Evolutionary conservation across 2,888 invertebrate species (phyloP).

Genomic region (Ellobium chinense): DNA sequence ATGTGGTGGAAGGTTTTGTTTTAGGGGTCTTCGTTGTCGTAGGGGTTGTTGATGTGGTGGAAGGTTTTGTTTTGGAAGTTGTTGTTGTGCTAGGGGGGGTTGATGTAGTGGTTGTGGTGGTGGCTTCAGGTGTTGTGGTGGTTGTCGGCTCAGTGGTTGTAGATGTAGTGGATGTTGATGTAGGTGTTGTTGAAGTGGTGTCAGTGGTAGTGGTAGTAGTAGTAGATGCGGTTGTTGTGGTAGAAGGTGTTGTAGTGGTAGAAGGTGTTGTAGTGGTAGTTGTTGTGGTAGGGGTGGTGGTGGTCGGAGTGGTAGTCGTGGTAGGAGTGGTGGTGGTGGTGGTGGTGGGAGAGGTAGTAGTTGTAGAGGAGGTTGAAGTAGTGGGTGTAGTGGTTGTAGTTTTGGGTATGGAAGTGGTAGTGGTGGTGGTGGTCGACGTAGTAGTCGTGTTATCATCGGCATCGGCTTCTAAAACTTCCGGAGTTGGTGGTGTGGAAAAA

Average conservation of each 20-base stretch:
- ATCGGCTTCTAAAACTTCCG: too few species aligned
- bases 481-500: not conserved
- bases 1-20: not conserved
- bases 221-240: not conserved
- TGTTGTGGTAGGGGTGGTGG: too few species aligned
- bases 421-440: too few species aligned
- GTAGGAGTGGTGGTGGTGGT: too few species aligned
- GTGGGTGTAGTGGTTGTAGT: too few species aligned
- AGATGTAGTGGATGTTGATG: not conserved
- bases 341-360: too few species aligned
- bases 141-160: not conserved
- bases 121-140: not conserved
- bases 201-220: not conserved
- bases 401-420: too few species aligned
- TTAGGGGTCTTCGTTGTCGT: not conserved
- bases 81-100: slow-evolving; percentile 5
- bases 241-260: not conserved
- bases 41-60: slow-evolving; percentile 5
- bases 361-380: too few species aligned
- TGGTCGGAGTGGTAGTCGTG: too few species aligned
- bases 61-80: not conserved
- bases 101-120: slow-evolving; percentile 6
- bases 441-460: too few species aligned
- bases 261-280: too few species aligned
- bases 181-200: slow-evolving; percentile 6